Evolutionary conservation across 2,113 vertebrate genomes (phyloP).

Genomic region (Pavo muticus): DNA sequence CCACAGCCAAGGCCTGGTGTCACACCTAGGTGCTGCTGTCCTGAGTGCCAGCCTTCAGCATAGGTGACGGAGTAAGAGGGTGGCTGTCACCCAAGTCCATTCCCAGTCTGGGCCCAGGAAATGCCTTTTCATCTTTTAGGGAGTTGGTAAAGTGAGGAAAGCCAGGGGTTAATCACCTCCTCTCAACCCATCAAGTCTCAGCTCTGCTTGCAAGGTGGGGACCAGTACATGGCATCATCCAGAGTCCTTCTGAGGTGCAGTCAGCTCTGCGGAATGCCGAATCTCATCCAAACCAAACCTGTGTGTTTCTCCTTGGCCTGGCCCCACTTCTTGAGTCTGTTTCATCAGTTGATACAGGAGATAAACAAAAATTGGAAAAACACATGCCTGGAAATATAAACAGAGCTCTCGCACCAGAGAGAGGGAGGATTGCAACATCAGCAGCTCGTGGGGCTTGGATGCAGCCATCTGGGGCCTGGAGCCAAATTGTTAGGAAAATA

Average conservation of each 20-base stretch:
- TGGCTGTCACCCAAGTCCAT: not conserved
- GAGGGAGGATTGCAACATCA: conserved; percentile 59
- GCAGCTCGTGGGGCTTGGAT: not conserved
- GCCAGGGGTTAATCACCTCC: not conserved
- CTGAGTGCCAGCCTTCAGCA: not conserved
- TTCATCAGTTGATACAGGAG: conserved; percentile 67
- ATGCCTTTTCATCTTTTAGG: not conserved
- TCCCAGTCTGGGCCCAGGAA: not conserved
- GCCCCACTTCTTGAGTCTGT: conserved; percentile 28
- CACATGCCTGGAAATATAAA: conserved; percentile 62
- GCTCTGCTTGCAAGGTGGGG: conserved; percentile 54
- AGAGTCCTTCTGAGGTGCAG: conserved; percentile 65
- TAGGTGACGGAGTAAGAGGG: accelerated
- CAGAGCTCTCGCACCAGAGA: conserved; percentile 27
- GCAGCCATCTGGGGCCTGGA: not conserved
- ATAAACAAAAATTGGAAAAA: conserved; percentile 68
- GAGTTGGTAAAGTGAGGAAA: not conserved
- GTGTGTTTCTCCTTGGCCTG: conserved; percentile 65
- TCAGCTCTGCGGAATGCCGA: conserved; percentile 72
- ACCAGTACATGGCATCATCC: conserved; percentile 72
- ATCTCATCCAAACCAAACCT: conserved; percentile 71
- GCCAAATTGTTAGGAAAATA: conserved; percentile 29
- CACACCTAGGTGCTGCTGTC: not conserved
- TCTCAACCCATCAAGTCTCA: not conserved
- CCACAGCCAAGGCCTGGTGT: not conserved